phyloP scores from a whole-genome alignment of 2,888 invertebrate genomes.

The Tipula confusa region DNA sequence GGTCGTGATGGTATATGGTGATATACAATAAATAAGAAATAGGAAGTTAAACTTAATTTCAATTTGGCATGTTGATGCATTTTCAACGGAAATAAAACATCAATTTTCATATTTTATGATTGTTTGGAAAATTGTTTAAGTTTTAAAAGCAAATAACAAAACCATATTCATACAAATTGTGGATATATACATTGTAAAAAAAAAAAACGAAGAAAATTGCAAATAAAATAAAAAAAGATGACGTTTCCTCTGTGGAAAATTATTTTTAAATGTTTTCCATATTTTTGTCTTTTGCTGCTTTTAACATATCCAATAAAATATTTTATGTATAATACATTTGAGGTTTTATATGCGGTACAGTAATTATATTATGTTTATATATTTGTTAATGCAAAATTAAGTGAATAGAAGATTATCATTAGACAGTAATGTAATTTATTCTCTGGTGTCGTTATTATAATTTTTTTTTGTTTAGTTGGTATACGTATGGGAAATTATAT shows the following conservation, averaged over 20 bases:
- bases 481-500: no score
- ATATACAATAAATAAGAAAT: background rate
- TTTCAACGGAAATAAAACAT: conserved; percentile 7
- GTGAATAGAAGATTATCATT: background rate
- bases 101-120: background rate
- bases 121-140: background rate
- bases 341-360: background rate
- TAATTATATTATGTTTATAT: background rate
- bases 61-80: conserved; percentile 29
- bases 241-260: background rate
- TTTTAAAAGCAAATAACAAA: background rate
- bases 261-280: background rate
- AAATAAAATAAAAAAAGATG: background rate
- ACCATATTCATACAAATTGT: background rate
- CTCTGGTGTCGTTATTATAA: background rate
- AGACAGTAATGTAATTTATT: background rate
- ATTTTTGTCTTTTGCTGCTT: background rate
- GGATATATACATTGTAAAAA: background rate
- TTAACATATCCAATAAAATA: background rate
- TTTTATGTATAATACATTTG: background rate
- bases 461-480: background rate
- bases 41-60: conserved; percentile 27
- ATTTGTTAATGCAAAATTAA: background rate
- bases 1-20: no score
- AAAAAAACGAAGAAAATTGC: no score